Evolutionary conservation across 2,888 invertebrate species (phyloP).

Genomic region (Ditula angustiorana): DNA sequence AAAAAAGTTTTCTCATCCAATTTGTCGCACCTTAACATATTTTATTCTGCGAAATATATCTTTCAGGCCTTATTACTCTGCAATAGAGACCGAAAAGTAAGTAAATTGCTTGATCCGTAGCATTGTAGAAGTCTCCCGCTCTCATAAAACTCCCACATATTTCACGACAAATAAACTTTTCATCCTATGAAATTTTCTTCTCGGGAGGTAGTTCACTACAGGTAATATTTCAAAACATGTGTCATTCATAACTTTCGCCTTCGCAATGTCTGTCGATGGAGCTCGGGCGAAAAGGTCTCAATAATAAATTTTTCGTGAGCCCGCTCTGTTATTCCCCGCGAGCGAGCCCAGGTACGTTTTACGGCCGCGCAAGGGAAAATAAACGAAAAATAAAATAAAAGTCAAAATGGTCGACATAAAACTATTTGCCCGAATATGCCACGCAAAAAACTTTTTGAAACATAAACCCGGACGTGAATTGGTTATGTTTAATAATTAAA

Average conservation of each 20-base stretch:
- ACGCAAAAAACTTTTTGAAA: conserved; percentile 69
- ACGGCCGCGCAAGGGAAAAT: conserved; percentile 83
- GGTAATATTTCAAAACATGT: conserved; percentile 86
- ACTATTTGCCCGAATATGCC: conserved; percentile 79
- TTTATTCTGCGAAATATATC: conserved; percentile 70
- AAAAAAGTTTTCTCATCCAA: conserved; percentile 78
- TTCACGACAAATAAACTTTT: conserved; percentile 85
- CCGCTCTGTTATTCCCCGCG: conserved; percentile 80
- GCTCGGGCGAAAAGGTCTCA: conserved; percentile 83
- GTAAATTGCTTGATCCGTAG: conserved; percentile 78
- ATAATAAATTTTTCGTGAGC: conserved; percentile 85
- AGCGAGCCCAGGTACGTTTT: conserved; percentile 83
- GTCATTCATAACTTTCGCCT: conserved; percentile 85
- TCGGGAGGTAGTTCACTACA: conserved; percentile 79
- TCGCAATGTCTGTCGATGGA: conserved; percentile 85
- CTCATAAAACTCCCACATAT: conserved; percentile 84
- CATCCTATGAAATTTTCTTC: conserved; percentile 80
- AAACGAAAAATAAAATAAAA: conserved; percentile 86
- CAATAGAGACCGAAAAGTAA: conserved; percentile 70
- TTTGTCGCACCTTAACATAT: conserved; percentile 76
- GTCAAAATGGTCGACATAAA: conserved; percentile 83
- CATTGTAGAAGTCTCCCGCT: conserved; percentile 78
- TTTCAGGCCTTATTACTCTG: conserved; percentile 72
- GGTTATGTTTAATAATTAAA: conserved; percentile 46
- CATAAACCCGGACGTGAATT: conserved; percentile 56